Evolutionary conservation across 2,797 vertebrate genomes (phyloP).

Genomic region (Enteromius paludinosus): DNA sequence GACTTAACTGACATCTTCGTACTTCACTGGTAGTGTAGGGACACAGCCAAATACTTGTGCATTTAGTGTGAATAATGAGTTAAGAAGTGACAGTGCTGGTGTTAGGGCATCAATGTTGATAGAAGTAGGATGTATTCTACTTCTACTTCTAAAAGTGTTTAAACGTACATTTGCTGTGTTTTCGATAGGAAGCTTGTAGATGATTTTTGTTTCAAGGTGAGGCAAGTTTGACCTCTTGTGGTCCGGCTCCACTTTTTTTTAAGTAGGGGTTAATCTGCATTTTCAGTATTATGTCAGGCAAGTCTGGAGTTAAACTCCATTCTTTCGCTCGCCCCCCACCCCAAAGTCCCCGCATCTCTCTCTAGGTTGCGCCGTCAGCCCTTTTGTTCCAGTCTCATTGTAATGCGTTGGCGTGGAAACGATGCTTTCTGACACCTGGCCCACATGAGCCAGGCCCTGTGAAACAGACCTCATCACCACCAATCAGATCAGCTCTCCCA

Average conservation of each 20-base stretch:
- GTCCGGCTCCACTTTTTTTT: conserved; percentile 10
- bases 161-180: neutral
- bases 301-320: conserved; percentile 48
- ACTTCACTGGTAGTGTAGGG: neutral
- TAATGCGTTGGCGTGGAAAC: conserved; percentile 61
- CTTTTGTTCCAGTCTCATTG: conserved; percentile 59
- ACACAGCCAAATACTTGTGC: neutral
- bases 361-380: conserved; percentile 45
- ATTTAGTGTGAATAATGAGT: neutral
- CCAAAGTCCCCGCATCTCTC: neutral
- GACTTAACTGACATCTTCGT: conserved; percentile 18
- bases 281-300: conserved; percentile 37
- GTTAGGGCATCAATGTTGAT: neutral
- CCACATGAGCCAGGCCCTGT: conserved; percentile 58
- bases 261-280: conserved; percentile 33
- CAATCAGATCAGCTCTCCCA: conserved; percentile 59
- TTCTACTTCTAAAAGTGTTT: too few species aligned
- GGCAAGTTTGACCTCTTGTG: neutral
- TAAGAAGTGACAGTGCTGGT: neutral
- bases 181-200: neutral
- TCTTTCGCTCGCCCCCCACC: neutral
- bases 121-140: too few species aligned
- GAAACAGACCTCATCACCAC: conserved; percentile 61
- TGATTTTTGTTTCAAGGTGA: neutral
- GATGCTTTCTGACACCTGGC: conserved; percentile 65